phyloP scores from a whole-genome alignment of 2,888 invertebrate genomes.

The Pseudoips prasinana region DNA sequence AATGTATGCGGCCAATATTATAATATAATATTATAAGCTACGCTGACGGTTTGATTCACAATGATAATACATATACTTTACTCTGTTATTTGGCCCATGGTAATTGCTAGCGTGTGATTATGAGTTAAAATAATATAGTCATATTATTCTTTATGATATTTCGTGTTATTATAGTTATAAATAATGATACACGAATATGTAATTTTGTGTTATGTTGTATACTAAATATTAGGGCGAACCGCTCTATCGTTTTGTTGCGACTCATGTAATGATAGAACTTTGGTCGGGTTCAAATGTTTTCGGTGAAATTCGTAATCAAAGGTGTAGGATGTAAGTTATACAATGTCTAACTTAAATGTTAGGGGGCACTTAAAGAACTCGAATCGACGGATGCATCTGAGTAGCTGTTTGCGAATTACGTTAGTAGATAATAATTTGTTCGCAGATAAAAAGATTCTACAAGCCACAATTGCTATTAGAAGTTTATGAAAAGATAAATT shows the following conservation, averaged over 20 bases:
- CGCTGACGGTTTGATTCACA: conserved; percentile 52
- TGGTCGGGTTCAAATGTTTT: background rate
- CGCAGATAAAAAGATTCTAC: too few species aligned
- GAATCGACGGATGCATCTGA: too few species aligned
- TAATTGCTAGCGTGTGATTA: conserved; percentile 62
- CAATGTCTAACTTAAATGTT: too few species aligned
- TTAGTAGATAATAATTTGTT: too few species aligned
- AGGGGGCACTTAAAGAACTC: too few species aligned
- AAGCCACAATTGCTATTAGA: too few species aligned
- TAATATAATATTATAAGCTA: conserved; percentile 48
- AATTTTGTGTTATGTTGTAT: conserved; percentile 28
- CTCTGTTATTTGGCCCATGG: conserved; percentile 56
- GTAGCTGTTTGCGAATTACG: too few species aligned
- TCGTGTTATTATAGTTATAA: conserved; percentile 59
- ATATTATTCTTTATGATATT: conserved; percentile 52
- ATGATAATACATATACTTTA: conserved; percentile 61
- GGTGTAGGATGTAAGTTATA: too few species aligned
- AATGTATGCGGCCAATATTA: conserved; percentile 14
- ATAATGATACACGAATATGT: conserved; percentile 43
- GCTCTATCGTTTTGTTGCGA: conserved; percentile 9
- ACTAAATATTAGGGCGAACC: conserved; percentile 21
- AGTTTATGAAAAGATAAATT: too few species aligned
- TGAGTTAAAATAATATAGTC: conserved; percentile 55
- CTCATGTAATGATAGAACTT: conserved; percentile 3
- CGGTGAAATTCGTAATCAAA: too few species aligned